Evolutionary conservation across 2,797 vertebrate genomes (phyloP), one percentile per base, ranked within the genome.

Genomic region (Huso huso): DNA sequence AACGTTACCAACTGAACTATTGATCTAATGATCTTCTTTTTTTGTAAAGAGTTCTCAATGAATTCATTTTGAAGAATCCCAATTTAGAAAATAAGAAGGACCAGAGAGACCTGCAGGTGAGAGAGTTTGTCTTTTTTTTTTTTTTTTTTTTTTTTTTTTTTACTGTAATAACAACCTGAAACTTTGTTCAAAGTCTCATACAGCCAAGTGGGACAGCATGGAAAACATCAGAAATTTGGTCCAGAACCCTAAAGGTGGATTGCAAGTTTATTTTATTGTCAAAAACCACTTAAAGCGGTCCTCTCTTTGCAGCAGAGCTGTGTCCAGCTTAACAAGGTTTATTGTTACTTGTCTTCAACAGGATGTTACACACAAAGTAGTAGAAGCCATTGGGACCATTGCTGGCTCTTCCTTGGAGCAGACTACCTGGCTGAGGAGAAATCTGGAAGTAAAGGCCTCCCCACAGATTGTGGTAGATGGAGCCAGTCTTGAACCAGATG

Each of bases 51-150:
- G 91, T 99, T 83, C 84, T 99, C 64, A 99, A 99, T 83, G 96
- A 99, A 76, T 99, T 99, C 73, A 99, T 99, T 74, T 88, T 99
- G 88, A 99, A 99, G 89, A 99, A 98, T 71, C 97, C 97, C 62
- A 96, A 88, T 71, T 82, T 99, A 75, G 97, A 99, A 77, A 99
- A 89, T 82, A 99, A 99, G 85, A 99, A 99, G 80, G 97, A 99
- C 79, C 97, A 99, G 77, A 87, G 97, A 78, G 97, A 99, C 79
- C 89, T 99, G 68, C 97, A 99, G 92, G 96, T 98, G 81, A 85
- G 77, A 55, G 18, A 64, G 37, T 12, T 51, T 1, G 55, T 51
- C 11, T 69, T 70, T 68, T 8, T 1, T 61, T 74, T 69, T 70
- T 68, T 8, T 1, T 61, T 74, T n/a, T n/a, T 68, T 8, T 1